phyloP scores from a whole-genome alignment of 2,888 invertebrate species.

The Monochamus alternatus region DNA sequence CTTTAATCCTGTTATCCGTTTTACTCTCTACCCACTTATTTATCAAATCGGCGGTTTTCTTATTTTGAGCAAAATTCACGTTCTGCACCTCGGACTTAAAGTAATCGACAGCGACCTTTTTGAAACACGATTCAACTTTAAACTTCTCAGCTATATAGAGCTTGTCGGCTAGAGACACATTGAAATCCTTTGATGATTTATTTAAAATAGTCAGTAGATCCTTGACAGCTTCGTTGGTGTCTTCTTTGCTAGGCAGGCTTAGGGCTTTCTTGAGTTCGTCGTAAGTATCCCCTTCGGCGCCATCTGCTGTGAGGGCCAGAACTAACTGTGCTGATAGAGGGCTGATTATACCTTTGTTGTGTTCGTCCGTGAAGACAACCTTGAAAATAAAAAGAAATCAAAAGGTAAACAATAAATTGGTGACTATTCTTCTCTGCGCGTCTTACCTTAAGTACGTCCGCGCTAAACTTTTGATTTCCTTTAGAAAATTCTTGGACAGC shows the following conservation, averaged over 20 bases:
- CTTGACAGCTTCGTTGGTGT: conserved; percentile 46
- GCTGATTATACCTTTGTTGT: conserved; percentile 58
- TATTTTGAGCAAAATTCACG: conserved; percentile 57
- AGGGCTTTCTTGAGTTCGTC: conserved; percentile 53
- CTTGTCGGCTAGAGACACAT: conserved; percentile 68
- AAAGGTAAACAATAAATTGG: too few relatives aligned
- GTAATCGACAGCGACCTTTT: conserved; percentile 67
- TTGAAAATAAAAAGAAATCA: conserved; percentile 39
- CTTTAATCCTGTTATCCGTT: conserved; percentile 62
- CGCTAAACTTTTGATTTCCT: conserved; percentile 12
- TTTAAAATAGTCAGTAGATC: conserved; percentile 45
- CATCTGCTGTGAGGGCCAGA: conserved; percentile 58
- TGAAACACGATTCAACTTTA: conserved; percentile 72
- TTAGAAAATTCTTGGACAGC: conserved; percentile 15
- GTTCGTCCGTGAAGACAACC: conserved; percentile 50
- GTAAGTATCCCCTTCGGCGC: conserved; percentile 60
- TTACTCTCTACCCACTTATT: conserved; percentile 64
- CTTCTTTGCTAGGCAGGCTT: conserved; percentile 45
- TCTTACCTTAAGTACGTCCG: conserved; percentile 12
- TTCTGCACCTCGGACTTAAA: conserved; percentile 77
- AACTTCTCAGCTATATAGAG: conserved; percentile 76
- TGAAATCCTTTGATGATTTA: conserved; percentile 31
- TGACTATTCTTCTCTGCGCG: too few relatives aligned
- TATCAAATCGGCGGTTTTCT: conserved; percentile 56
- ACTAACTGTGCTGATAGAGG: conserved; percentile 61